Base-by-base conservation (phyloP, 2,797 vertebrate genomes). In the Syngnathus rostellatus region DNA sequence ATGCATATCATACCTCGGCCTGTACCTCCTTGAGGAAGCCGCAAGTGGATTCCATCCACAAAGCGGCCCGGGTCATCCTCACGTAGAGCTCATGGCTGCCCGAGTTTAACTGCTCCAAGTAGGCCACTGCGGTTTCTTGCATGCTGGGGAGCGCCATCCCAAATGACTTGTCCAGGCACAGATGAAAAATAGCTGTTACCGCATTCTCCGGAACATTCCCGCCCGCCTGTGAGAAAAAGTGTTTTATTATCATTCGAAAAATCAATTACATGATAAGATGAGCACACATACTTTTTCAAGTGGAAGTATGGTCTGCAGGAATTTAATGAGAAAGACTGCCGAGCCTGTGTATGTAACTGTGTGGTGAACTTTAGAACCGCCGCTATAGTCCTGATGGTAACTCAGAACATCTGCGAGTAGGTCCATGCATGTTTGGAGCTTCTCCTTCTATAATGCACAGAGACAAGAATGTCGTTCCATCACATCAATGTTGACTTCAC, bases 61-160 rank as follows among this genome's bases (percentile, higher is more conserved):
- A 86, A 0, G 83, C 85, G 19, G 89, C 84, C 37, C 91, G 90
- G 68, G 89, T 89, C 59, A 91, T 86, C 81, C 86, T 89, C 74
- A 92, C 93, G 83, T 95, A 97, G 77, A 94, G 78, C 64, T 65
- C 85, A 78, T 95, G 92, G 85, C 89, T 89, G 76, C 97, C 94
- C 14, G 92, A 87, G 87, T 91, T 93, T 77, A 93, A 90, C 83
- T 98, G 96, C 76, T 99, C 97, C 88, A 99, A 83, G 76, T 96
- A 98, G 58, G 95, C 93, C 77, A 92, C 89, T 23, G 90, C 74
- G 1, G 95, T 87, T 71, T 97, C 95, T 0, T 95, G 93, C 71
- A 93, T 73, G 72, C 86, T 90, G 71, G 94, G 93, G 72, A 94
- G 94, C 46, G 91, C 89, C 81, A 89, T 81, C 63, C 92, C 91